phyloP scores from a whole-genome alignment of 2,888 invertebrate genomes.

The Ectobius pallidus region DNA sequence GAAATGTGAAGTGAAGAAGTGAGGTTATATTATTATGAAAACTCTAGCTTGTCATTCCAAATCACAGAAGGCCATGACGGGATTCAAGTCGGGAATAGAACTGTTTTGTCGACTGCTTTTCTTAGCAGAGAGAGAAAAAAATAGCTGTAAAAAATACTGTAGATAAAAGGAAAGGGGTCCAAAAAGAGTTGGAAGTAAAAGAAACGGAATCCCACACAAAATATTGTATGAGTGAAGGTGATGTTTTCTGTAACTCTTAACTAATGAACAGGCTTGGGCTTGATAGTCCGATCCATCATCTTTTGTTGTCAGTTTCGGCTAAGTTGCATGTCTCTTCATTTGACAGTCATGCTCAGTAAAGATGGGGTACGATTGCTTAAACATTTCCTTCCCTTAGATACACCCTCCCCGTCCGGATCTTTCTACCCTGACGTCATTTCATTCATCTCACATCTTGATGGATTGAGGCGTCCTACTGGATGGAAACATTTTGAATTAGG shows the following conservation, averaged over 20 bases:
- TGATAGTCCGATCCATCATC: conserved; percentile 8
- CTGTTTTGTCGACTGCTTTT: not conserved
- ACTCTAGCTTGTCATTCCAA: not conserved
- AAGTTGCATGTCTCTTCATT: not conserved
- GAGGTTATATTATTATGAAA: conserved; percentile 4
- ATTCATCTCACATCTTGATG: not conserved
- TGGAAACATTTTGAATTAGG: not conserved
- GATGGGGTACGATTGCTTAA: not conserved
- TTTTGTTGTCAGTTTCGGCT: not conserved
- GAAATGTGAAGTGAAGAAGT: not conserved
- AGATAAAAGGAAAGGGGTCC: not conserved
- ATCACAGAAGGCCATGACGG: not conserved
- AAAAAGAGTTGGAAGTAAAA: not conserved
- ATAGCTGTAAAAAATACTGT: not conserved
- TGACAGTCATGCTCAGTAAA: not conserved
- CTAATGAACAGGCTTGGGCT: not conserved
- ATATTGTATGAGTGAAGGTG: not conserved
- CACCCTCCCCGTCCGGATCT: not conserved
- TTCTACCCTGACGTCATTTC: not conserved
- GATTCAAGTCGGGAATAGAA: not conserved
- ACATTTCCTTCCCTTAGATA: not conserved
- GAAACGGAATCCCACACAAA: not conserved
- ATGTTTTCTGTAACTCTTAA: not conserved
- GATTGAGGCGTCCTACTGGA: not conserved
- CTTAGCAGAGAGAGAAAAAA: not conserved